Percentiles rank a stretch among this genome's conserved stretches.
Conservation (phyloP, 2,888 invertebrate species). For the Drosophila rubida region DNA sequence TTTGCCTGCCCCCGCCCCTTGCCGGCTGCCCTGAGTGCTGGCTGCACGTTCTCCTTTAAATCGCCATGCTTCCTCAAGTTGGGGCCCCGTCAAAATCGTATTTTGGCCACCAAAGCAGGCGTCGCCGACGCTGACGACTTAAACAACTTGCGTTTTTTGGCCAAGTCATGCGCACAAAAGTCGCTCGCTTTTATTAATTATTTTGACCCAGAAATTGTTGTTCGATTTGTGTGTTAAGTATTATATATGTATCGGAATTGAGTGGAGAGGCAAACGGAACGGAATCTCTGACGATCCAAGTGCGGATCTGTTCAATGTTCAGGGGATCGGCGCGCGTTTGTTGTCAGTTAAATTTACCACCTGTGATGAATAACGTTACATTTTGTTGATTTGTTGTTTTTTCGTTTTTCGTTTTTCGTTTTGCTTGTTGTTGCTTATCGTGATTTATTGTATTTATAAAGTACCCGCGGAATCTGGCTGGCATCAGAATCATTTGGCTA, state of each 20-base stretch:
- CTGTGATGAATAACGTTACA: constrained; percentile 82
- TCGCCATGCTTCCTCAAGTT: constrained; percentile 48
- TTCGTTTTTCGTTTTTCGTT: constrained; percentile 42
- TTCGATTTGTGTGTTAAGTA: constrained; percentile 60
- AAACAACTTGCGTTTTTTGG: constrained; percentile 50
- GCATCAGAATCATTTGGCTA: constrained; percentile 49
- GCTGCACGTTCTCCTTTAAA: constrained; percentile 6
- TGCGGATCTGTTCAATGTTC: constrained; percentile 31
- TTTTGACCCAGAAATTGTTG: constrained; percentile 75
- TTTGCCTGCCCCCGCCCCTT: neutral
- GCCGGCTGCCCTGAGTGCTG: neutral
- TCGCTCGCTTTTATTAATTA: constrained; percentile 74
- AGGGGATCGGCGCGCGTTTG: constrained; percentile 74
- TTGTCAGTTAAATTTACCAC: constrained; percentile 80
- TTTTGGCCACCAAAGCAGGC: constrained; percentile 40
- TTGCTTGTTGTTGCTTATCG: constrained; percentile 50
- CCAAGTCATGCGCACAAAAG: constrained; percentile 70
- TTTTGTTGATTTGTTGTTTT: constrained; percentile 67
- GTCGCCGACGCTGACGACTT: neutral
- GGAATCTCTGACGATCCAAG: constrained; percentile 21
- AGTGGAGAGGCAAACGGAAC: constrained; percentile 14
- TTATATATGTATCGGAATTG: constrained; percentile 29
- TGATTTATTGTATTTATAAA: constrained; percentile 68
- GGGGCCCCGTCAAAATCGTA: constrained; percentile 30
- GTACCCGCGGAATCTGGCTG: constrained; percentile 60